Percentiles rank a stretch among this genome's conserved stretches.
These are phyloP conservation scores for Cantharis rufa DNA, from an alignment of 2,888 invertebrate species.

Conservation along the genomic window DNA sequence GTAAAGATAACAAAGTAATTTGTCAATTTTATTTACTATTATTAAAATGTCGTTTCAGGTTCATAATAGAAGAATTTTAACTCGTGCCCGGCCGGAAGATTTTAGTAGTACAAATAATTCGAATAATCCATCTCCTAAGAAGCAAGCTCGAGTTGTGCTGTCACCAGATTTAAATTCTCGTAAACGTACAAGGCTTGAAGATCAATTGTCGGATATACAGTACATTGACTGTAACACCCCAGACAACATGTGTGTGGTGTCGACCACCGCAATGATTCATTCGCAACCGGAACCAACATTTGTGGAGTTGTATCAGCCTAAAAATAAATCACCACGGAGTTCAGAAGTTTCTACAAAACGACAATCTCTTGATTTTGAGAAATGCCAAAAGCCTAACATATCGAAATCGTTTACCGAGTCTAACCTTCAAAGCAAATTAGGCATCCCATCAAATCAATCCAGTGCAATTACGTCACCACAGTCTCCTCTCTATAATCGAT, in stretches of 20 bases:
- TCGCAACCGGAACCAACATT: constrained; percentile 27
- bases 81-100: constrained; percentile 61
- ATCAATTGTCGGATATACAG: constrained; percentile 76
- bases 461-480: constrained; percentile 48
- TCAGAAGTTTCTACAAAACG: constrained; percentile 46
- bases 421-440: constrained; percentile 43
- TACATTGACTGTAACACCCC: constrained; percentile 82
- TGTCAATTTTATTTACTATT: background rate
- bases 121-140: constrained; percentile 65
- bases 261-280: constrained; percentile 52
- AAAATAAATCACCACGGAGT: constrained; percentile 52
- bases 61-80: constrained; percentile 55
- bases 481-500: constrained; percentile 50
- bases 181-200: constrained; percentile 74
- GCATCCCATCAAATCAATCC: constrained; percentile 36
- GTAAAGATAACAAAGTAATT: too few relatives aligned
- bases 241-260: constrained; percentile 59
- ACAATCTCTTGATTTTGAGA: constrained; percentile 51
- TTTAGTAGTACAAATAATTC: constrained; percentile 60
- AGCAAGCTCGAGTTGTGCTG: constrained; percentile 60
- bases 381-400: constrained; percentile 31
- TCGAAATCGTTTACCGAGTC: constrained; percentile 51
- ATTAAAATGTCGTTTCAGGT: constrained; percentile 47
- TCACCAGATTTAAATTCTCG: constrained; percentile 61
- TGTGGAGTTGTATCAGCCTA: constrained; percentile 49